Evolutionary conservation across 2,888 invertebrate genomes (phyloP).

Genomic region (Callyntrura guangdongensis): DNA sequence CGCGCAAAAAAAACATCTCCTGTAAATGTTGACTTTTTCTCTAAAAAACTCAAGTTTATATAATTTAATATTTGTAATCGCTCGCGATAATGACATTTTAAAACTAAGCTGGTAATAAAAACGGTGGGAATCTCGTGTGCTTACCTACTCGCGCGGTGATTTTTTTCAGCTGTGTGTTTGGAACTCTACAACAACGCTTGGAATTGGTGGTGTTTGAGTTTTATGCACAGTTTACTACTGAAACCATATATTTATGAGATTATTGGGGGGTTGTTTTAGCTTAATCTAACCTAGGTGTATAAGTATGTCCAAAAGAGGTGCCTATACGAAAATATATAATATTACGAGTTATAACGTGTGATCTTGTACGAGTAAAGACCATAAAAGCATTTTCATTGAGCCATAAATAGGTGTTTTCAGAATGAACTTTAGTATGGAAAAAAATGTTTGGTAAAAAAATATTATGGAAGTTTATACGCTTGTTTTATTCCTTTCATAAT

Average conservation of each 20-base stretch:
- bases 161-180: neutral
- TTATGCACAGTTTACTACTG: neutral
- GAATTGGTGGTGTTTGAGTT: neutral
- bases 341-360: neutral
- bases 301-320: slow-evolving; percentile 19
- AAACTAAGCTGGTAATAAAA: slow-evolving; percentile 38
- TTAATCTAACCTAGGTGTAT: neutral
- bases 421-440: neutral
- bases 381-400: slow-evolving; percentile 48
- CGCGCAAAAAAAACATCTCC: neutral
- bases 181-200: neutral
- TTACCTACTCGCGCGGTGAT: neutral
- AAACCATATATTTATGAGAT: neutral
- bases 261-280: neutral
- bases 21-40: slow-evolving; percentile 3
- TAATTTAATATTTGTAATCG: slow-evolving; percentile 35
- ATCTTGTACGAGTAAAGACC: neutral
- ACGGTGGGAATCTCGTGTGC: slow-evolving; percentile 43
- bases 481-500: slow-evolving; percentile 4
- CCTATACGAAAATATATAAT: neutral
- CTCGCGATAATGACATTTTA: slow-evolving; percentile 50
- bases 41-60: neutral
- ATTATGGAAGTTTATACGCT: slow-evolving; percentile 14
- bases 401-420: slow-evolving; percentile 39
- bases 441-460: slow-evolving; percentile 25